Conservation (phyloP, 2,888 invertebrate genomes). For the Dryobotodes eremita region DNA sequence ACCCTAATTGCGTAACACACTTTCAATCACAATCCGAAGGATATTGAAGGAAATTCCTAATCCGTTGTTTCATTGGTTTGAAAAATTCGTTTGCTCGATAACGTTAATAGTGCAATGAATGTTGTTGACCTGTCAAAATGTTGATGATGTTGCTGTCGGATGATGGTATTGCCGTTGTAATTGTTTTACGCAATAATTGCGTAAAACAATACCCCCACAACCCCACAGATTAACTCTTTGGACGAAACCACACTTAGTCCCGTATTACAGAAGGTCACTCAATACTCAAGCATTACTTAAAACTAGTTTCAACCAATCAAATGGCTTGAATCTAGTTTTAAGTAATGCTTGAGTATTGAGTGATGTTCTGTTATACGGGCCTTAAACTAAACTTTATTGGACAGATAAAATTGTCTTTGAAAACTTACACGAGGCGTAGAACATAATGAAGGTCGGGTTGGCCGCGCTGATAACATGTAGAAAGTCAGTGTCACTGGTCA, state of each 20-base stretch:
- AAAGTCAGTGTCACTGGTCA: conserved; percentile 91
- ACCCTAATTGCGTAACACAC: background rate
- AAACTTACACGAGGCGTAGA: conserved; percentile 93
- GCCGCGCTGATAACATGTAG: conserved; percentile 90
- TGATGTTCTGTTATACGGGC: too few relatives aligned
- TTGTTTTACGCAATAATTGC: too few relatives aligned
- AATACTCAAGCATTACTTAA: too few relatives aligned
- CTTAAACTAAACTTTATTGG: too few relatives aligned
- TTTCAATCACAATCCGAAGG: background rate
- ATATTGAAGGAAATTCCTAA: background rate
- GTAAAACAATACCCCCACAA: too few relatives aligned
- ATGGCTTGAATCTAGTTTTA: too few relatives aligned
- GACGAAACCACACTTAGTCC: too few relatives aligned
- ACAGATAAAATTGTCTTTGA: background rate
- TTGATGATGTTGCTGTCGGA: too few relatives aligned
- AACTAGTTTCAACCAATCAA: too few relatives aligned
- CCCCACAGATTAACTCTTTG: background rate
- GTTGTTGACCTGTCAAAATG: background rate
- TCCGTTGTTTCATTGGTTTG: background rate
- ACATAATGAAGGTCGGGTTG: conserved; percentile 93
- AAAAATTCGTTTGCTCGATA: background rate
- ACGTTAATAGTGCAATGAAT: background rate
- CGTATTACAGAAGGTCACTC: too few relatives aligned
- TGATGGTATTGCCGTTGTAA: background rate
- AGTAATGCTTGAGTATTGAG: too few relatives aligned